A percentile compares a stretch with the other conserved stretches of the same genome.
Conservation (phyloP, 2,888 invertebrate genomes). For the Drosophila prostipennis region DNA sequence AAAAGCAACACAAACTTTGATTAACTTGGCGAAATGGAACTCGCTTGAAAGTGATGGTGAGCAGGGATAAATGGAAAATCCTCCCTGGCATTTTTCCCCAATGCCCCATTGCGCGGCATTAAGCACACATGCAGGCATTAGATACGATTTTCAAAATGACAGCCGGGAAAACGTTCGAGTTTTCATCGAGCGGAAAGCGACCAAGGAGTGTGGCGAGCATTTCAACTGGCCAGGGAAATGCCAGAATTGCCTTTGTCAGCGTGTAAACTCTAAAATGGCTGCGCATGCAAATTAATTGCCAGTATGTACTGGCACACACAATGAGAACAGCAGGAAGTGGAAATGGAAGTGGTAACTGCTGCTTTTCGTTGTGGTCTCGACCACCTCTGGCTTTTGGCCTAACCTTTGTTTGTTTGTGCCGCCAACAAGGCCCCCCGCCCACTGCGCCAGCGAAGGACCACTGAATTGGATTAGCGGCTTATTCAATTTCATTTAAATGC, state of each 20-base stretch:
- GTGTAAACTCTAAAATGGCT: slow-evolving; percentile 51
- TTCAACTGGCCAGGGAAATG: slow-evolving; percentile 8
- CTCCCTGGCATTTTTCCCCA: slow-evolving; percentile 18
- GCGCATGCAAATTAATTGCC: slow-evolving; percentile 69
- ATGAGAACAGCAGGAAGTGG: slow-evolving; percentile 46
- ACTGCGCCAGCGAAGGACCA: slow-evolving; percentile 18
- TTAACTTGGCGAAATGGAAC: slow-evolving; percentile 32
- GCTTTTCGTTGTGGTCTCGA: slow-evolving; percentile 27
- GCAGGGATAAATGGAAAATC: slow-evolving; percentile 31
- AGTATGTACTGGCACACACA: slow-evolving; percentile 20
- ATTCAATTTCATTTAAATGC: slow-evolving; percentile 76
- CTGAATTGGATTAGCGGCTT: slow-evolving; percentile 72
- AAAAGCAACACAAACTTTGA: slow-evolving; percentile 33
- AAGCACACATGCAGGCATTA: slow-evolving; percentile 38
- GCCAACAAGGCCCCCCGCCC: neutral
- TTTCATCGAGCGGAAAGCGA: slow-evolving; percentile 18
- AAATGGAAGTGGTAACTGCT: slow-evolving; percentile 13
- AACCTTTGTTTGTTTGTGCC: slow-evolving; percentile 47
- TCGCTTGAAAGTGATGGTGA: neutral
- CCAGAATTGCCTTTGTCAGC: slow-evolving; percentile 14
- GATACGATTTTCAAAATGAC: slow-evolving; percentile 4
- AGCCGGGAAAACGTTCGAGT: slow-evolving; percentile 7
- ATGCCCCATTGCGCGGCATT: slow-evolving; percentile 48
- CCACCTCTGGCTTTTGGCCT: slow-evolving; percentile 31
- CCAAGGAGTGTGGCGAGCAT: slow-evolving; percentile 6